Base-by-base conservation (phyloP, 2,113 vertebrate species). In the Struthidea cinerea region DNA sequence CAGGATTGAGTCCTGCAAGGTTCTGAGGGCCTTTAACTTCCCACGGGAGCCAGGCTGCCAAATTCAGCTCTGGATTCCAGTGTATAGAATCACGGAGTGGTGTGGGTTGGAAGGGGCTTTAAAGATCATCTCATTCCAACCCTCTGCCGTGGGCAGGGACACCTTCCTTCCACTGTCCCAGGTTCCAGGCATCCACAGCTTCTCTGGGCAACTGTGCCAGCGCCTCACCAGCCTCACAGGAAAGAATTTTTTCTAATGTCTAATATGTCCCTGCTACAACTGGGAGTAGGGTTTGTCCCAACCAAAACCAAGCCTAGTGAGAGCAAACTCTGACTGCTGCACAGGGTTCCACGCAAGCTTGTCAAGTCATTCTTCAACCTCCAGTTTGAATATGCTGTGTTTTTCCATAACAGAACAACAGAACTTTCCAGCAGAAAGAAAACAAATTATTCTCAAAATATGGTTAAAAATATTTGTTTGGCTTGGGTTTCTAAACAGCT, bases 51-150 rank as follows among this genome's bases (percentile, higher is more conserved):
- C 27, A 59, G 24, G 49, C 17, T 81, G 42, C 27, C 52, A 65
- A 91, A 55, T 70, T 69, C 56, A 55, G 33, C 32, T 68, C 56
- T 27, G 9, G 8, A 53, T 92, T 88, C 28, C 19, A 44, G 39
- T 1, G 0, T n/a, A 14, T 17, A 11, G 47, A n/a, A n/a, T n/a
- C 37, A 23, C 10, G 39, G 37, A 52, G 28, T 41, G 47, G 13
- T 50, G 39, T 52, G 20, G 35, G 30, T 13, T 50, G 18, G 30
- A 50, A 52, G 57, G 59, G 10, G n/a, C 23, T 13, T 64, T 52
- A 17, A 41, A 42, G 47, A 16, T 22, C 47, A 42, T 21, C 17
- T 20, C 16, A 7, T n/a, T 78, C 35, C 47, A 42, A 13, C 22
- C 22, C 17, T 39, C 16, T n/a, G 46, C 35, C 10, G 4, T 33